Conservation (phyloP, 2,888 invertebrate species). For the Epinotia demarniana region DNA sequence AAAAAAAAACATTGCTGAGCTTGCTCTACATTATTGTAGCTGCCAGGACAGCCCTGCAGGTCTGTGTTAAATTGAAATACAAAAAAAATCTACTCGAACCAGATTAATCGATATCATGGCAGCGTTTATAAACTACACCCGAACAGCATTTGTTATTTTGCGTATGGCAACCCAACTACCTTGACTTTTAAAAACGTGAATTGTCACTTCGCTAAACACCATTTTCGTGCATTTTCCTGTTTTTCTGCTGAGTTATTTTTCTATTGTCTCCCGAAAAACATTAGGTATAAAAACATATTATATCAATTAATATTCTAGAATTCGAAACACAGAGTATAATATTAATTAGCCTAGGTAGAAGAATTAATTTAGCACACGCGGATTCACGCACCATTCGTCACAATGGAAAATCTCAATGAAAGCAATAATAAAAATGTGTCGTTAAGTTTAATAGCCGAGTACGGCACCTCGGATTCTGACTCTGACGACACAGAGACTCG, state of each 20-base stretch:
- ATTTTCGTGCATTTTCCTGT: constrained; percentile 45
- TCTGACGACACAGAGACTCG: constrained; percentile 72
- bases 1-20: no score
- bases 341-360: constrained; percentile 28
- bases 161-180: constrained; percentile 16
- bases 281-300: constrained; percentile 6
- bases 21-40: no score
- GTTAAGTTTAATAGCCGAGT: constrained; percentile 77
- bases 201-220: constrained; percentile 45
- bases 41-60: no score
- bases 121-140: constrained; percentile 9
- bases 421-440: constrained; percentile 80
- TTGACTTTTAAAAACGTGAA: constrained; percentile 41
- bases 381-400: constrained; percentile 53
- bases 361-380: constrained; percentile 46
- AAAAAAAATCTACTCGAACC: no score
- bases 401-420: constrained; percentile 78
- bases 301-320: constrained; percentile 14
- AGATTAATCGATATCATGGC: background rate
- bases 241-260: constrained; percentile 37
- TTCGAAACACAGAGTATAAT: constrained; percentile 11
- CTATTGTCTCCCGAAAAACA: constrained; percentile 10
- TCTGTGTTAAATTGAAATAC: no score
- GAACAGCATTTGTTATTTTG: constrained; percentile 24
- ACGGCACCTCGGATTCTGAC: constrained; percentile 78